Conservation (phyloP, 2,888 invertebrate species). For the Notodonta ziczac region DNA sequence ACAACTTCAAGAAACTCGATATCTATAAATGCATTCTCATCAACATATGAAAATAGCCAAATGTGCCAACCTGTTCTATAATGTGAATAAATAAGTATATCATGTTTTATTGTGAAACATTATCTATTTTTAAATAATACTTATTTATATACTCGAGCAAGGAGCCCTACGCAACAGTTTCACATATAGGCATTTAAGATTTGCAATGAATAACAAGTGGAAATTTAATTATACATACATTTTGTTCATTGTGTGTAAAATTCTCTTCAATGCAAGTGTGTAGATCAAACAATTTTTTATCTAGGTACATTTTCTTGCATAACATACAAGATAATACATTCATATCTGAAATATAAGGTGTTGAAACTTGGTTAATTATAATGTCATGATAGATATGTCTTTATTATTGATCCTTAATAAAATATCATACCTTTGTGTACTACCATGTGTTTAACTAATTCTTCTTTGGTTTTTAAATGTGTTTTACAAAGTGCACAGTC, state of each 20-base stretch:
- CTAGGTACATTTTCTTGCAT: slow-evolving; percentile 73
- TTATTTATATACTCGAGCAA: too few species aligned
- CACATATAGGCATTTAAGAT: too few species aligned
- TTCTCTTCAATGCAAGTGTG: slow-evolving; percentile 54
- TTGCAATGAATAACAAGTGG: slow-evolving; percentile 4
- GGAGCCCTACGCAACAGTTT: too few species aligned
- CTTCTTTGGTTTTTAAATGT: slow-evolving; percentile 63
- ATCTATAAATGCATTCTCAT: too few species aligned
- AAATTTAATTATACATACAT: slow-evolving; percentile 25
- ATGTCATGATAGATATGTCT: too few species aligned
- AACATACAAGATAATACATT: slow-evolving; percentile 60
- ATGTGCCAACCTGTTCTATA: too few species aligned
- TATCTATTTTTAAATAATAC: too few species aligned
- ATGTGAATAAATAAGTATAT: too few species aligned
- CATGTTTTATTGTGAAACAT: too few species aligned
- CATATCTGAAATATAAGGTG: slow-evolving; percentile 54
- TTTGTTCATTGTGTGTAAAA: slow-evolving; percentile 18
- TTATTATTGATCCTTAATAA: not conserved
- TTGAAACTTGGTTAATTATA: not conserved
- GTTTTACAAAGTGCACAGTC: slow-evolving; percentile 67
- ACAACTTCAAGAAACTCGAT: too few species aligned
- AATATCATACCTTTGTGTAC: slow-evolving; percentile 57
- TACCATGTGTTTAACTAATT: slow-evolving; percentile 57
- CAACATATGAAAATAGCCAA: too few species aligned
- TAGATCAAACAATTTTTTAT: slow-evolving; percentile 53